Evolutionary conservation across 2,797 vertebrate species (phyloP).

Genomic region (Cossypha dichroa): DNA sequence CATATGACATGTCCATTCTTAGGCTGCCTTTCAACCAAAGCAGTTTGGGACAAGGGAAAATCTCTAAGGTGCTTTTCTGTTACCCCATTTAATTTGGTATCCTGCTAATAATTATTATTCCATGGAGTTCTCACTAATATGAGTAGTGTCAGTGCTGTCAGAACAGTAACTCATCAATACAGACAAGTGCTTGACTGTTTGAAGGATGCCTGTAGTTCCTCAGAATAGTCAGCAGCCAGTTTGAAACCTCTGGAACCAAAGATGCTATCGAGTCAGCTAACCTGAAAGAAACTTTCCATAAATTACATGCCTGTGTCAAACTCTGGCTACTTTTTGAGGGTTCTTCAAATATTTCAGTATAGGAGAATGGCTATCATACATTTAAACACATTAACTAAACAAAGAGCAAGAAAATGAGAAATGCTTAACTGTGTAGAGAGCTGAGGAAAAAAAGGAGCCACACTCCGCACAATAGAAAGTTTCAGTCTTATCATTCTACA

Average conservation of each 20-base stretch:
- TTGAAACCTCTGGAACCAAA: background rate
- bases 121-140: background rate
- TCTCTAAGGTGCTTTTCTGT: background rate
- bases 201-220: background rate
- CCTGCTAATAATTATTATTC: background rate
- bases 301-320: background rate
- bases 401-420: background rate
- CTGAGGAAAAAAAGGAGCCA: background rate
- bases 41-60: background rate
- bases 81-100: background rate
- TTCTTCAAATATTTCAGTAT: background rate
- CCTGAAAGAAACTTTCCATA: background rate
- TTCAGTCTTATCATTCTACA: background rate
- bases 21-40: background rate
- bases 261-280: background rate
- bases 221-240: background rate
- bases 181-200: background rate
- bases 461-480: background rate
- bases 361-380: background rate
- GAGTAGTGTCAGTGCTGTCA: background rate
- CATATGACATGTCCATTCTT: background rate
- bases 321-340: background rate
- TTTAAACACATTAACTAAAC: background rate
- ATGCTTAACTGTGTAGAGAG: background rate
- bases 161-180: background rate